phyloP scores from a whole-genome alignment of 2,888 invertebrate genomes.

The Cerastoderma edule region DNA sequence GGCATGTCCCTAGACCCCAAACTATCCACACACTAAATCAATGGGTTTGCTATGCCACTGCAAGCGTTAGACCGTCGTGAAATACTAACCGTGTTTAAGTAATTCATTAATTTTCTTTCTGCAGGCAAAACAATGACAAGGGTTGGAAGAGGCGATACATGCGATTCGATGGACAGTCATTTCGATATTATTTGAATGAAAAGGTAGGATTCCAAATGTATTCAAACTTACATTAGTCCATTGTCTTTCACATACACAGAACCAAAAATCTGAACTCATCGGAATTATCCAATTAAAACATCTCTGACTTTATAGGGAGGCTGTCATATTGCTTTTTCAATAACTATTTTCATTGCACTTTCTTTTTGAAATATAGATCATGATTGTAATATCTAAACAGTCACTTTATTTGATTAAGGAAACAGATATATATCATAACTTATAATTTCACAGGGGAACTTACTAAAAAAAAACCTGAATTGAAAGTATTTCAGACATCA shows the following conservation, averaged over 20 bases:
- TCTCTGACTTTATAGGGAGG: neutral
- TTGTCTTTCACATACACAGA: no score
- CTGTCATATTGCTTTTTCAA: neutral
- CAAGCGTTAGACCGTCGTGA: no score
- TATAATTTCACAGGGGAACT: no score
- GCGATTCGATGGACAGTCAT: conserved; percentile 73
- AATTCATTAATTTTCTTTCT: conserved; percentile 22
- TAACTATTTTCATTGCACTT: neutral
- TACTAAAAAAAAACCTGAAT: no score
- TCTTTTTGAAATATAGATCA: neutral
- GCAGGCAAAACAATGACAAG: conserved; percentile 71
- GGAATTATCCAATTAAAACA: neutral
- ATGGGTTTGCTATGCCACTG: no score
- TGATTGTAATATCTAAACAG: neutral
- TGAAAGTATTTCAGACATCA: no score
- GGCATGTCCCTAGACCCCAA: no score
- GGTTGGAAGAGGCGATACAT: conserved; percentile 81
- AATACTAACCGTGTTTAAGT: neutral
- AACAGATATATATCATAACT: no score
- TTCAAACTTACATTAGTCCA: no score
- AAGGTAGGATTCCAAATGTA: conserved; percentile 66
- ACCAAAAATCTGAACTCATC: neutral
- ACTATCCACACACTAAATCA: no score
- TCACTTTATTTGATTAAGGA: no score
- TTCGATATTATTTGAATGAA: conserved; percentile 76